Percentiles rank a stretch among this genome's conserved stretches.
Evolutionary conservation across 2,113 vertebrate species (phyloP).

Genomic region (Dasypus novemcinctus): DNA sequence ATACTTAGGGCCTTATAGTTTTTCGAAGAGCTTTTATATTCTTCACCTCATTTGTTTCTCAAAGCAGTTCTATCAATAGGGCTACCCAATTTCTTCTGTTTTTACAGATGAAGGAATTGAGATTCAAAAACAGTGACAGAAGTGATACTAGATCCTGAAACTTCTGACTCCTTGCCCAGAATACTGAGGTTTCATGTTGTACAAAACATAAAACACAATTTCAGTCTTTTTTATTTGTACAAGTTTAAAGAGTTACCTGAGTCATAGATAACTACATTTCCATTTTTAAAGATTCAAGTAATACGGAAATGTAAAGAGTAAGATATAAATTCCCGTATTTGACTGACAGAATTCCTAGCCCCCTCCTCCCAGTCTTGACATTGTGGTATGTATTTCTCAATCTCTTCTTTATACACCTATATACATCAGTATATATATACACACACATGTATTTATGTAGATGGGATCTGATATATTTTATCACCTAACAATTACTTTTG

Average conservation of each 20-base stretch:
- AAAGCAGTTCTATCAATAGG: neutral
- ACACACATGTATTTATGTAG: neutral
- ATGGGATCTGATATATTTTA: neutral
- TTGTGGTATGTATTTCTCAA: neutral
- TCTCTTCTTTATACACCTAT: neutral
- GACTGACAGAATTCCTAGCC: neutral
- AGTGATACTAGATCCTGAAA: neutral
- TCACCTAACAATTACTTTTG: neutral
- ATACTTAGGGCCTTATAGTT: neutral
- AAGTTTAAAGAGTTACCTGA: neutral
- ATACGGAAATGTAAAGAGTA: neutral
- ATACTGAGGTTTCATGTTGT: neutral
- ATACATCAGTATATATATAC: neutral
- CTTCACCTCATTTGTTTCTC: neutral
- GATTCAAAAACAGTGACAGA: neutral
- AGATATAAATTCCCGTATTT: neutral
- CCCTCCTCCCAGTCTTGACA: neutral
- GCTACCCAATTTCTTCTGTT: neutral
- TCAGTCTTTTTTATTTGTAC: slow-evolving; percentile 3
- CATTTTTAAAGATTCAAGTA: neutral
- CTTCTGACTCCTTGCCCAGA: neutral
- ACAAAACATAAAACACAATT: neutral
- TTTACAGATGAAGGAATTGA: neutral
- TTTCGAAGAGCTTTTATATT: neutral
- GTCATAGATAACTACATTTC: neutral